These are phyloP conservation scores for Pseudochromis fuscus DNA, from an alignment of 2,797 vertebrate genomes.

Conservation along the genomic window DNA sequence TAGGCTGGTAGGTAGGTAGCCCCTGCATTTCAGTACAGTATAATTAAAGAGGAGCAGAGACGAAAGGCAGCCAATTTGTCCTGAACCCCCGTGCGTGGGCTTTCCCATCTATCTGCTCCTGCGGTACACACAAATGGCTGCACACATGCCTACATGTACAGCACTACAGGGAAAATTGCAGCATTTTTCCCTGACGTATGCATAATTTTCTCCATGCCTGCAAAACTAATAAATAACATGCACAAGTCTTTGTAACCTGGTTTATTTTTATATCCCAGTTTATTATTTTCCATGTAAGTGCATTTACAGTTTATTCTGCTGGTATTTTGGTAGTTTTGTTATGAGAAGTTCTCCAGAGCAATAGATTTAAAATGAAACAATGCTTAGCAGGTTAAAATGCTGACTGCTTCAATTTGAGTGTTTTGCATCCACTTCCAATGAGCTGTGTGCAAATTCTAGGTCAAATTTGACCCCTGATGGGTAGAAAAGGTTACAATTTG, in stretches of 20 bases:
- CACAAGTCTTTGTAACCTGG: conserved; percentile 8
- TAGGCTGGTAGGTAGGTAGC: conserved; percentile 42
- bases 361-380: conserved; percentile 12
- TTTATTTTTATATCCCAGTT: conserved; percentile 32
- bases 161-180: conserved; percentile 29
- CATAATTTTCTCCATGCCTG: conserved; percentile 50
- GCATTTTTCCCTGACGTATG: conserved; percentile 33
- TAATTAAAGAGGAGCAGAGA: conserved; percentile 72
- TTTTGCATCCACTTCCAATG: conserved; percentile 18
- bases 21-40: conserved; percentile 45
- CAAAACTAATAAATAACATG: conserved; percentile 35
- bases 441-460: not conserved
- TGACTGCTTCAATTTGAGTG: conserved; percentile 21
- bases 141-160: conserved; percentile 39
- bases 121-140: conserved; percentile 41
- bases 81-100: conserved; percentile 53
- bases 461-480: conserved; percentile 1
- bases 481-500: conserved; percentile 6
- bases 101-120: conserved; percentile 56
- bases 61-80: conserved; percentile 69
- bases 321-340: conserved; percentile 4
- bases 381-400: conserved; percentile 31
- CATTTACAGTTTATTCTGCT: not conserved
- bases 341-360: not conserved
- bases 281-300: conserved; percentile 5